Conservation (phyloP, 2,888 invertebrate genomes). For the Latrodectus hesperus region DNA sequence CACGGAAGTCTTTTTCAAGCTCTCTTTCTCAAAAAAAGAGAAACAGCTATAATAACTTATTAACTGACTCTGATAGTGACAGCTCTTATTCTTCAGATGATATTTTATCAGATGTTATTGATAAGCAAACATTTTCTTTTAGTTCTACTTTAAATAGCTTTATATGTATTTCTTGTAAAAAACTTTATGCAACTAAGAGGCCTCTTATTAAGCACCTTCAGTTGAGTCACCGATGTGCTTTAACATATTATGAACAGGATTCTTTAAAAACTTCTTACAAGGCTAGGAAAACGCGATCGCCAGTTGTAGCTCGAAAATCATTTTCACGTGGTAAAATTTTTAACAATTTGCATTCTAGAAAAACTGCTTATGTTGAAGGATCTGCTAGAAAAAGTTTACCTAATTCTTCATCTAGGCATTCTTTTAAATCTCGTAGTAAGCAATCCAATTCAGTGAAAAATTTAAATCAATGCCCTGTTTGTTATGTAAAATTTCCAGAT, state of each 20-base stretch:
- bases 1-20: conserved; percentile 40
- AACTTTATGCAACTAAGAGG: conserved; percentile 19
- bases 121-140: neutral
- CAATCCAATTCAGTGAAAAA: neutral
- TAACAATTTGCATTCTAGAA: neutral
- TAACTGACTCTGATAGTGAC: conserved; percentile 2
- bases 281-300: conserved; percentile 35
- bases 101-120: neutral
- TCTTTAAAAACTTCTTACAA: conserved; percentile 7
- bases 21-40: neutral
- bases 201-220: conserved; percentile 36
- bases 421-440: neutral
- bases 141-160: neutral
- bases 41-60: neutral
- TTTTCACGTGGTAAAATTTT: conserved; percentile 7
- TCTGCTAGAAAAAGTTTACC: conserved; percentile 47
- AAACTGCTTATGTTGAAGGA: neutral
- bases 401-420: neutral
- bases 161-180: conserved; percentile 36
- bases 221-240: conserved; percentile 40
- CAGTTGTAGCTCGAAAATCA: conserved; percentile 46
- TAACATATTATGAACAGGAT: conserved; percentile 13
- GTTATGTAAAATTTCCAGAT: conserved; percentile 50
- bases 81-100: neutral
- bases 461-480: conserved; percentile 55